Conservation (phyloP, 2,113 vertebrate genomes). For the Micronycteris hirsuta region DNA sequence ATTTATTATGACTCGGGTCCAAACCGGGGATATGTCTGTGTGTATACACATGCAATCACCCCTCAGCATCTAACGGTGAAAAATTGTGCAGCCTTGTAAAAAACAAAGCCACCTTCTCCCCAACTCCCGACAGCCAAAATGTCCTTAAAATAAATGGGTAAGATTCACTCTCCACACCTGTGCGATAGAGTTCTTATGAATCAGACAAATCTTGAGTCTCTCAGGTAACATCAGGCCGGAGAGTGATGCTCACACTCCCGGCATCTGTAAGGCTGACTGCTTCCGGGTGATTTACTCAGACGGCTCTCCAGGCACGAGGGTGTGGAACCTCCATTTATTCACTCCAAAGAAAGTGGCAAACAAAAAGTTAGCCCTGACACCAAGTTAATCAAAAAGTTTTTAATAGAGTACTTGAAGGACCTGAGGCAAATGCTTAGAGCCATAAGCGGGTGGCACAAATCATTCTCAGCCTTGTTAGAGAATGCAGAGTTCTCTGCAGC, state of each 20-base stretch:
- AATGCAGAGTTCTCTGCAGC: neutral
- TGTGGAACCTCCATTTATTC: slow-evolving; percentile 23
- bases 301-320: neutral
- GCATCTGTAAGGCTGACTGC: neutral
- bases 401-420: slow-evolving; percentile 54
- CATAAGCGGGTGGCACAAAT: slow-evolving; percentile 51
- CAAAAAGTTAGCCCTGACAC: slow-evolving; percentile 46
- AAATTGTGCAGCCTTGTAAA: slow-evolving; percentile 32
- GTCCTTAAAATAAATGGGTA: slow-evolving; percentile 47
- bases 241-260: neutral
- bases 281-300: neutral
- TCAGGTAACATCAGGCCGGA: slow-evolving; percentile 25
- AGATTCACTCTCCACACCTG: neutral
- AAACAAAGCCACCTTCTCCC: slow-evolving; percentile 36
- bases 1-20: slow-evolving; percentile 55
- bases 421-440: neutral
- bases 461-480: slow-evolving; percentile 55
- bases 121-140: slow-evolving; percentile 34
- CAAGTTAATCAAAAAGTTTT: slow-evolving; percentile 68
- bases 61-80: neutral
- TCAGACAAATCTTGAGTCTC: slow-evolving; percentile 47
- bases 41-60: neutral
- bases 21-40: neutral
- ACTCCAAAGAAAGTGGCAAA: slow-evolving; percentile 53
- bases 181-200: slow-evolving; percentile 31